Conservation (phyloP, 1,140 invertebrate species). For the Cydia fagiglandana region DNA sequence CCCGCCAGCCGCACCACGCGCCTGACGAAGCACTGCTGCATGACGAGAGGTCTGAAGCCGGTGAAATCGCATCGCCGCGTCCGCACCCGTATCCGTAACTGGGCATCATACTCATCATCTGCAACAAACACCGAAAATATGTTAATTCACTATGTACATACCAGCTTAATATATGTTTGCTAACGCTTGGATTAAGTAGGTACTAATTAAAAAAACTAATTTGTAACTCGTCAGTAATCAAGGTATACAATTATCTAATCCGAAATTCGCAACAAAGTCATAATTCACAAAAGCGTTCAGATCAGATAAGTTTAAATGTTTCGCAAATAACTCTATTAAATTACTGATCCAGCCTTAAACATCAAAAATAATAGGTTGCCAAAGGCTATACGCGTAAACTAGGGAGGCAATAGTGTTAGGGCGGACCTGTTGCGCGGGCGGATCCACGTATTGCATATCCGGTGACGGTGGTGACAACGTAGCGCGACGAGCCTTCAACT, state of each 20-base stretch:
- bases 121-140: conserved; percentile 45
- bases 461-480: conserved; percentile 70
- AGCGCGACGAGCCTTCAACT: conserved; percentile 69
- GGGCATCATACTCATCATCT: conserved; percentile 72
- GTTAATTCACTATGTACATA: conserved; percentile 17
- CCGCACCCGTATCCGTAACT: conserved; percentile 66
- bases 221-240: conserved; percentile 33
- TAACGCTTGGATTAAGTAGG: no score
- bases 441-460: conserved; percentile 76
- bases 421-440: conserved; percentile 73
- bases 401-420: conserved; percentile 36
- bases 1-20: conserved; percentile 65
- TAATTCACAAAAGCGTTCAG: conserved; percentile 14
- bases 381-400: conserved; percentile 24
- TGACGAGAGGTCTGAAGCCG: conserved; percentile 68
- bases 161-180: no score
- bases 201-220: no score
- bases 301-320: conserved; percentile 23
- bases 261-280: background rate
- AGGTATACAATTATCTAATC: background rate
- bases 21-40: conserved; percentile 72
- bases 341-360: conserved; percentile 26
- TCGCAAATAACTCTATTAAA: conserved; percentile 21
- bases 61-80: conserved; percentile 64
- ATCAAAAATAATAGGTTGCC: conserved; percentile 23